Base-by-base conservation (phyloP, 2,113 vertebrate genomes). In the Nesospiza acunhae region DNA sequence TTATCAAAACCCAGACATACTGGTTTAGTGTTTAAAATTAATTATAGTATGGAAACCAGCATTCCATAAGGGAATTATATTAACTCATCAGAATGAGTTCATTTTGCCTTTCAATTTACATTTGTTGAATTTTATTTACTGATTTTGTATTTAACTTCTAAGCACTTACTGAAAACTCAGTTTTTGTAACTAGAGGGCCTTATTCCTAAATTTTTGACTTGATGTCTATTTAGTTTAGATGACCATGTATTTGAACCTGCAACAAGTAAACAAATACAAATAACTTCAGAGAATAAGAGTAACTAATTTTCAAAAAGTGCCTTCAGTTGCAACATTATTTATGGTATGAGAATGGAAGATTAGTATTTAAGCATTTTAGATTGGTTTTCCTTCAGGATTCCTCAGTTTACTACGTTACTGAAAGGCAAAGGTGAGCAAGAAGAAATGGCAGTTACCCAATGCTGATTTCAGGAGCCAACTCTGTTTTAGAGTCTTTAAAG, bases 41-140 rank as follows among this genome's bases (percentile, higher is more conserved):
- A 97, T 96, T 91, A 87, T 94, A 92, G 92, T 91, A 95, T 23
- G 89, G 90, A 97, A 97, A 95, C 90, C 41, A 90, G 66, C 44
- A 96, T 95, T 97, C 91, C 92, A 87, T 91, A 96, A 68, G 96
- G 96, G 87, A 96, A 93, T 95, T 96, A 85, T 78, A 86, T 84
- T 89, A 97, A 94, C 90, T 94, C 84, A 87, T 85, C 83, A 90
- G 80, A 91, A 82, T 62, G 59, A 97, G 79, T 97, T 95, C 59
- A 60, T 90, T 95, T 96, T 93, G 87, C 84, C 81, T 94, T 94
- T 97, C 88, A 96, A 42, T 90, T 94, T 93, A 94, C 44, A 77
- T 95, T 90, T 79, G 68, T 95, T 97, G 88, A 93, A 96, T 83
- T 97, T 94, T 96, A 96, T 93, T 96, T 89, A 92, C 67, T 87